phyloP scores from a whole-genome alignment of 2,113 vertebrate genomes.

The Labrus mixtus region DNA sequence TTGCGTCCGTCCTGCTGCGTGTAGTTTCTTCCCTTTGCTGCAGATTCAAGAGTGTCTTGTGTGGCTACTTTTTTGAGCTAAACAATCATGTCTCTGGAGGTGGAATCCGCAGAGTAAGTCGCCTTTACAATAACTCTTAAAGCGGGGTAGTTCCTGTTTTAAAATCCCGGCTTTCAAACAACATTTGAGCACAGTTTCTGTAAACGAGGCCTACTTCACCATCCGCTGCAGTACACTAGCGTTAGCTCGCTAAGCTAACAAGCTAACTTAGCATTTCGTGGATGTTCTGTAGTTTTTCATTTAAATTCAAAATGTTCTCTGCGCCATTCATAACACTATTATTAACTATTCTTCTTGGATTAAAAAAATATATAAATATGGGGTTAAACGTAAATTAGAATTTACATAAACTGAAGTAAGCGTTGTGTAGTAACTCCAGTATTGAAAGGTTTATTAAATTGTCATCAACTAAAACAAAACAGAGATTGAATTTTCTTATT shows the following conservation, averaged over 20 bases:
- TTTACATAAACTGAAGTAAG: too few relatives aligned
- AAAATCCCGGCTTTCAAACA: accelerated
- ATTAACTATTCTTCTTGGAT: neutral
- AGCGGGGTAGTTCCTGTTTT: accelerated
- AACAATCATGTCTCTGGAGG: conserved; percentile 84
- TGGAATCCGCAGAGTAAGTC: conserved; percentile 87
- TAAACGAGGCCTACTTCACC: conserved; percentile 33
- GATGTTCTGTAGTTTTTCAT: accelerated
- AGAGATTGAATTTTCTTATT: too few relatives aligned
- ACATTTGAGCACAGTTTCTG: neutral
- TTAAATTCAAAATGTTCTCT: neutral
- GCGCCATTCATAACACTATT: neutral
- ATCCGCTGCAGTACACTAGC: neutral
- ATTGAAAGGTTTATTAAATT: too few relatives aligned
- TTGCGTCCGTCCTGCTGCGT: conserved; percentile 8
- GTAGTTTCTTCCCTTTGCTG: neutral
- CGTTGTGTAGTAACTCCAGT: too few relatives aligned
- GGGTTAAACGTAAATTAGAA: too few relatives aligned
- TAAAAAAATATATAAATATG: too few relatives aligned
- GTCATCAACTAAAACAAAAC: too few relatives aligned
- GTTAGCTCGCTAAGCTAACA: conserved; percentile 54
- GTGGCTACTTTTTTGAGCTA: neutral
- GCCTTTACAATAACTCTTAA: accelerated
- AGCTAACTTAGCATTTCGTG: neutral
- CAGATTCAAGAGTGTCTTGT: neutral